These are phyloP conservation scores for Palythoa heliodiscus DNA, from an alignment of 92 coral and sea anemone genomes.

Conservation along the genomic window DNA sequence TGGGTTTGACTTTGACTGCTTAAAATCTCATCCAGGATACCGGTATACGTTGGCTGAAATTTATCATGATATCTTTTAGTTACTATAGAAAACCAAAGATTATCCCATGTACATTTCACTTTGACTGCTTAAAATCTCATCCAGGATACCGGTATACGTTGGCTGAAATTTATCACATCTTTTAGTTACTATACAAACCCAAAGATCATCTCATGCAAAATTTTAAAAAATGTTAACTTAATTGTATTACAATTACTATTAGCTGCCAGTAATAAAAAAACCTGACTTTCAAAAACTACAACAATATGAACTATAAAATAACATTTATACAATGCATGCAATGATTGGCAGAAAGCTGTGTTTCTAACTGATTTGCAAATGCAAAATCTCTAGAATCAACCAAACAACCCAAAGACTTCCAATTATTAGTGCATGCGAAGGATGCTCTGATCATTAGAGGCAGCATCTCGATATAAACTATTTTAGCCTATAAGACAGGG, in stretches of 20 bases:
- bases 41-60: conserved; percentile 73
- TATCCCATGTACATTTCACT: background rate
- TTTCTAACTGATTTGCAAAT: no score
- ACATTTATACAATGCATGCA: no score
- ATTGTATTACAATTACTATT: no score
- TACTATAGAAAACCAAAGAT: background rate
- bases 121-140: conserved; percentile 88
- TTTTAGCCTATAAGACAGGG: background rate
- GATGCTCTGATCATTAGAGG: background rate
- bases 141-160: conserved; percentile 85
- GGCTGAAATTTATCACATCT: conserved; percentile 45
- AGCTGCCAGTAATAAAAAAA: no score
- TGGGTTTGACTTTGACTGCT: conserved; percentile 96
- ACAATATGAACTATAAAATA: no score
- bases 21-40: conserved; percentile 90
- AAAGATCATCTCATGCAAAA: background rate
- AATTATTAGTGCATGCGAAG: no score
- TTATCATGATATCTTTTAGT: no score
- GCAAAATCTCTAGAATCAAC: no score
- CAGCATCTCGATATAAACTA: background rate
- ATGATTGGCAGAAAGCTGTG: no score
- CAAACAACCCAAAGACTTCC: no score
- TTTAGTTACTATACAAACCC: no score
- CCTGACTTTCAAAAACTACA: no score
- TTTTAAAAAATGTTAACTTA: background rate